Evolutionary conservation across 2,113 vertebrate genomes (phyloP), one percentile per base, ranked within the genome.

Genomic region (Scolopax mira): DNA sequence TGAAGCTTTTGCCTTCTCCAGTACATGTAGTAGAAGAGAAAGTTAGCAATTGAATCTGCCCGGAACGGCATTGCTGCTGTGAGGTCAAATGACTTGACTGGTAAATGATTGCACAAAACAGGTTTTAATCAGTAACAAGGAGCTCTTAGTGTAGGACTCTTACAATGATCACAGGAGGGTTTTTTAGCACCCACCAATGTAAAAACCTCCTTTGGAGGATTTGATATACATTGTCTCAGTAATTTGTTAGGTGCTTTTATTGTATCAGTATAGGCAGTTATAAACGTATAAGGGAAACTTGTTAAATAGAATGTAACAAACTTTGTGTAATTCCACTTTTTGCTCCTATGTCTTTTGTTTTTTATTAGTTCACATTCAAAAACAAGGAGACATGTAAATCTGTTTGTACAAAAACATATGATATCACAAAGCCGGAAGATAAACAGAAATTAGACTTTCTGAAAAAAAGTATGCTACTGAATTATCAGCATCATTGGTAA

Each of bases 401-500:
- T 80, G 99, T 99, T 82, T 99, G 99, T 85, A 98, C 96, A 48
- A 99, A 98, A 96, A 92, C 95, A 6, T 99, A 99, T 55, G 93
- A 98, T 86, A 98, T 97, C 44, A 96, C 90, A 55, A 98, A 98
- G 71, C 39, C 96, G 15, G 91, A 98, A 79, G 98, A 99, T 84
- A 99, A 98, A 88, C 97, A 97, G 87, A 99, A 98, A 52, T 94
- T 99, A 96, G 98, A 99, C 73, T 99, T 99, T 77, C 95, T 99
- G 90, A 99, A 99, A 97, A 99, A 99, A 93, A 99, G 98, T 80
- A 99, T 99, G 99, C 94, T 99, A 4, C 98, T 99, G 82, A 99
- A 99, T 97, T 99, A 99, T 95, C 99, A 99, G 57, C 99, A 99
- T 96, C 99, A 99, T 86, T 99, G 99, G 99, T 99, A 93, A 98